phyloP scores from a whole-genome alignment of 2,113 vertebrate species.

The Monarcha castaneiventris region DNA sequence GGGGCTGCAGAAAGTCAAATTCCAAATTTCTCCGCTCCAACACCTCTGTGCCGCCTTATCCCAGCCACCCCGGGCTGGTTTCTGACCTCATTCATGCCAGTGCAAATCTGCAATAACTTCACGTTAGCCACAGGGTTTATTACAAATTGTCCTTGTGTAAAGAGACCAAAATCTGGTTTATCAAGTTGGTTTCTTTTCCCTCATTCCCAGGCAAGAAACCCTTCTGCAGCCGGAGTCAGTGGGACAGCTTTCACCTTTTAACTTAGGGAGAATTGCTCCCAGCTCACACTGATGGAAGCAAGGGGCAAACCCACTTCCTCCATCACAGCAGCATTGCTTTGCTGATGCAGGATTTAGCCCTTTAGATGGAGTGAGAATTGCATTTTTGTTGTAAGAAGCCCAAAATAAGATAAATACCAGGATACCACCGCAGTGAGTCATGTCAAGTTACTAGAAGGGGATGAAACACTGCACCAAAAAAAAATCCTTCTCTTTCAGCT shows the following conservation, averaged over 20 bases:
- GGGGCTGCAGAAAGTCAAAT: not conserved
- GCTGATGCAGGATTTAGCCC: not conserved
- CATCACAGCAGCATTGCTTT: not conserved
- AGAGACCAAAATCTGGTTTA: conserved; percentile 57
- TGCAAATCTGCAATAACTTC: conserved; percentile 55
- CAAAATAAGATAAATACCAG: not conserved
- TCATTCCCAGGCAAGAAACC: conserved; percentile 4
- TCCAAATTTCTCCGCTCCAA: not conserved
- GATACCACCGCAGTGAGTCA: not conserved
- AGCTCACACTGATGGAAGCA: not conserved
- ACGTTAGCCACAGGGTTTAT: conserved; percentile 47
- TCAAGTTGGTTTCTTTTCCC: conserved; percentile 33
- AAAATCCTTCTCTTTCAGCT: not conserved
- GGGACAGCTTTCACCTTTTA: conserved; percentile 35
- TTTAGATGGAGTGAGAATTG: not conserved
- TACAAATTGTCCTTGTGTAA: conserved; percentile 64
- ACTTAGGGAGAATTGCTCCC: not conserved
- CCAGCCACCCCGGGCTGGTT: conserved; percentile 48
- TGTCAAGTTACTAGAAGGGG: not conserved
- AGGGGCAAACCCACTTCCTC: not conserved
- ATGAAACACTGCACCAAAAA: not conserved
- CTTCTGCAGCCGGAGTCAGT: not conserved
- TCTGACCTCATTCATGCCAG: conserved; percentile 62
- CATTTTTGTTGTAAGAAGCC: not conserved
- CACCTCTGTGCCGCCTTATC: not conserved